Percentiles rank a stretch among this genome's conserved stretches.
These are phyloP conservation scores for Hyperoodon ampullatus DNA, from an alignment of 2,113 vertebrate genomes.

Conservation along the genomic window DNA sequence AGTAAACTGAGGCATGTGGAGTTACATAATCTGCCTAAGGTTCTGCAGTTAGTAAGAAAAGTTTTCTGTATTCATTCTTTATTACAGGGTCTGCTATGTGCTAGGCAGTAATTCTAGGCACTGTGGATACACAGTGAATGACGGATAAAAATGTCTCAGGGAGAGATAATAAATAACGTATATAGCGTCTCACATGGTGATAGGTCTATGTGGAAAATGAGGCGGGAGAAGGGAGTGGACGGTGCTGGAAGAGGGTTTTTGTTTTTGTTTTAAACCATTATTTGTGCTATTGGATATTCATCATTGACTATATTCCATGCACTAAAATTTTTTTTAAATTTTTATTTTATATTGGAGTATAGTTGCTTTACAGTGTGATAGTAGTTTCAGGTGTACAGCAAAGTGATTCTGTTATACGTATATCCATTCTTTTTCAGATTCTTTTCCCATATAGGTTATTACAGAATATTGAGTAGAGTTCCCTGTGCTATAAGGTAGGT, in stretches of 20 bases:
- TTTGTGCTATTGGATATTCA: background rate
- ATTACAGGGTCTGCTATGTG: background rate
- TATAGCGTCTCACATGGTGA: background rate
- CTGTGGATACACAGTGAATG: background rate
- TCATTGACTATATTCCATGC: background rate
- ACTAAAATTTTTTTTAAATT: background rate
- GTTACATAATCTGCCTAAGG: background rate
- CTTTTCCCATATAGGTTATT: background rate
- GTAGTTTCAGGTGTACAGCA: background rate
- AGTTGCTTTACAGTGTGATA: background rate
- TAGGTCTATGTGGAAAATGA: background rate
- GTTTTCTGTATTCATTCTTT: background rate
- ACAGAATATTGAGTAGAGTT: background rate
- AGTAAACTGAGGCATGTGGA: background rate
- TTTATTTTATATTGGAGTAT: background rate
- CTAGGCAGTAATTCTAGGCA: background rate
- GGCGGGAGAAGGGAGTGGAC: background rate
- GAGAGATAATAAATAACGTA: background rate
- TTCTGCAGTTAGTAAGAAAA: background rate
- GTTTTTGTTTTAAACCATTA: background rate
- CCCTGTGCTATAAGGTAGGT: background rate
- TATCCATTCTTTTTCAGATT: background rate
- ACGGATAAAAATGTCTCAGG: background rate
- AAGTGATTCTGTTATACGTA: background rate
- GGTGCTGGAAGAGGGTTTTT: background rate